Base-by-base conservation (phyloP, 92 coral and sea anemone species). In the Epizoanthus stellaris region DNA sequence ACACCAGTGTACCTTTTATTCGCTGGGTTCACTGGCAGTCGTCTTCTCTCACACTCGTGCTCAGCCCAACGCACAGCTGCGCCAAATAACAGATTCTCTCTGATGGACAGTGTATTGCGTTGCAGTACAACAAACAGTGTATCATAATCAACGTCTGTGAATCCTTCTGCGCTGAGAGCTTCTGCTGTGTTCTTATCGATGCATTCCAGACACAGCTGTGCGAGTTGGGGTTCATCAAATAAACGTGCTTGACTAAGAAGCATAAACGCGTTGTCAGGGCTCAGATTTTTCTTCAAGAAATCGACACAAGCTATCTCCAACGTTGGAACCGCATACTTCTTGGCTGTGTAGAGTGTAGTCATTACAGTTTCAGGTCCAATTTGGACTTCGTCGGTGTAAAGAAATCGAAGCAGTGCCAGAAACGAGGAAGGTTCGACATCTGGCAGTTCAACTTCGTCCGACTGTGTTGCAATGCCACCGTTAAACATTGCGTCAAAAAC, bases 401-500 rank as follows among this genome's bases (percentile, higher is more conserved):
- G 77, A 76, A 96, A 96, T 68, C 94, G 92, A 86, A 96, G 98
- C 60, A 96, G 75, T 36, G 98, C 94, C 67, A 92, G 88, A 81
- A 96, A 96, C 34, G 98, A 93, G 13, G 92, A 94, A 15, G 95
- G 88, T 82, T 96, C 98, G 13, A 96, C 95, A 84, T 96, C 98
- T 23, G 98, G 98, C 36, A 96, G 86, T 76, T 96, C 98, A 16
- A 96, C 96, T 77, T 96, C 98, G 80, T 96, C 98, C 62, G 98
- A 94, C 56, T 90, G 93, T 3, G 93, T 87, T 20, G 98, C 91
- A 19, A 96, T 96, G 16, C 98, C 98, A 54, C 98, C 98, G 77
- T 96, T 96, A 70, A 96, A 96, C 98, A 96, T 96, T 43, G 98
- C 98, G 85, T 96, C 98, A 75, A 96, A 96, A 17, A 96, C 98